Conservation (phyloP, 2,888 invertebrate genomes). For the Synergus umbraculus region DNA sequence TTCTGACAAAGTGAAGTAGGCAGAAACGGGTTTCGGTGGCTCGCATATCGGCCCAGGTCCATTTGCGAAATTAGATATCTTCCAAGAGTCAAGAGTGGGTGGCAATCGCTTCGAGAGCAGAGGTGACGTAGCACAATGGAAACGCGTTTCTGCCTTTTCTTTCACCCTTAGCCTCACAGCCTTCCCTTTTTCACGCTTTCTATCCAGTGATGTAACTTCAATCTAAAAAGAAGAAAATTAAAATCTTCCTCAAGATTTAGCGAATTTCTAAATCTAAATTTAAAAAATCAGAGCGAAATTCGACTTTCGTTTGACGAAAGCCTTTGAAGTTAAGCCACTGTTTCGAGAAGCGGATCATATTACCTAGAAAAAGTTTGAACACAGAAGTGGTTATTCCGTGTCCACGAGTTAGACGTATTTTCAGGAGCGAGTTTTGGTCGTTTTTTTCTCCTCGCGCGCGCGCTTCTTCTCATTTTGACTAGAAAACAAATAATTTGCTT, state of each 20-base stretch:
- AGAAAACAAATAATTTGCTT: neutral
- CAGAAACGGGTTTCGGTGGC: constrained; percentile 46
- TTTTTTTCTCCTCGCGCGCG: constrained; percentile 46
- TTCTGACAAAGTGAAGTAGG: constrained; percentile 42
- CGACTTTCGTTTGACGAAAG: neutral
- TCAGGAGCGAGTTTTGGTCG: constrained; percentile 23
- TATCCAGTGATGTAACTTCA: constrained; percentile 3
- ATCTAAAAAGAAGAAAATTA: neutral
- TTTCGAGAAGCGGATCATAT: constrained; percentile 14
- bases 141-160: constrained; percentile 48
- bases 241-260: too few relatives aligned
- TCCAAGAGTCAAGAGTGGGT: constrained; percentile 48
- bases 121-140: constrained; percentile 57
- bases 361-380: constrained; percentile 67
- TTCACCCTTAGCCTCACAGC: constrained; percentile 33
- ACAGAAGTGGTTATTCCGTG: constrained; percentile 75
- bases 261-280: neutral
- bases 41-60: constrained; percentile 57
- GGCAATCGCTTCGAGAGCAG: constrained; percentile 56
- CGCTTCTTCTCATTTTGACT: constrained; percentile 23
- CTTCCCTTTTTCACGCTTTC: constrained; percentile 11
- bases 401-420: constrained; percentile 55
- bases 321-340: neutral
- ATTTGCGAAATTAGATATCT: constrained; percentile 68
- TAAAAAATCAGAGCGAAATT: neutral